Evolutionary conservation across 2,888 invertebrate species (phyloP), one percentile per base, ranked within the genome.

Genomic region (Xylota sylvarum): DNA sequence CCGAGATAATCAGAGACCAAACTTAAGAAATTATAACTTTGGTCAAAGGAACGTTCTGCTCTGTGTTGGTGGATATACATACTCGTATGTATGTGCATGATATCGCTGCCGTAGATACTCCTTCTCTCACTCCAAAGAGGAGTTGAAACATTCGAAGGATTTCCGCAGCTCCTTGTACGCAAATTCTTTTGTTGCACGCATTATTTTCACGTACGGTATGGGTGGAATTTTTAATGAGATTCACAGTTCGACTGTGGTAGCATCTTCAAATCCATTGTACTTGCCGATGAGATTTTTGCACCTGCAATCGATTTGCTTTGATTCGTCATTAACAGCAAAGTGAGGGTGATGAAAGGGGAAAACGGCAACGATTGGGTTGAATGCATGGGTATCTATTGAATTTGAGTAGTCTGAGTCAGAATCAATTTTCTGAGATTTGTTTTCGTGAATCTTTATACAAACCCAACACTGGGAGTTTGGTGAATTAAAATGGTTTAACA

Each of bases 181-280:
- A 87, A 87, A 87, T 87, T 87, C 86, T 87, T 87, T n/a, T 58
- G 82, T 74, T 87, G 86, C 82, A 87, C 86, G 86, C 86, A 87
- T 87, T 87, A 87, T 82, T 87, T 82, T 82, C 62, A 87, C 82
- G 86, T 78, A 74, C 82, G 86, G 86, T 82, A 87, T 82, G 86
- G 74, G 58, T 37, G 86, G 86, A 87, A 87, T 87, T 87, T 87
- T 87, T 82, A 78, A 82, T 81, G 81, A 86, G 81, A 81, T 86
- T 81, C 81, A 67, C 67, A 43, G 64, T 77, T 58, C 43, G 72
- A 67, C 65, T 67, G 62, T 27, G 55, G 80, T 70, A 58, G 80
- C 85, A 69, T 76, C 84, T 62, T 58, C 27, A 52, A 70, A 55
- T 43, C 67, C 70, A 81, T 81, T 85, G 85, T 81, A 65, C 60